Evolutionary conservation across 2,113 vertebrate genomes (phyloP).

Genomic region (Synodontis membranacea): DNA sequence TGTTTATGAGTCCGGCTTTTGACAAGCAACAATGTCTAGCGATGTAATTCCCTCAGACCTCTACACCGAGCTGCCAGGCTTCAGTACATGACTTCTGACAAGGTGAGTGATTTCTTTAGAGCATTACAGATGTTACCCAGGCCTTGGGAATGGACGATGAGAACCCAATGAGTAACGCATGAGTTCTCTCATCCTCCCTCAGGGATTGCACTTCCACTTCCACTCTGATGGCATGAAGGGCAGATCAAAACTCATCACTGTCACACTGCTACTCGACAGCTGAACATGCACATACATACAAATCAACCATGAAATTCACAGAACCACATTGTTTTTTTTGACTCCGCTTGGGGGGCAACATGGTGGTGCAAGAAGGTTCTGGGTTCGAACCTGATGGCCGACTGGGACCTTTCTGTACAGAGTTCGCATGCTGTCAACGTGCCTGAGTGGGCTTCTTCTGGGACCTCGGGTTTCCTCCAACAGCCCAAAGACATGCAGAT

Average conservation of each 20-base stretch:
- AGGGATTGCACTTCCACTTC: conserved; percentile 52
- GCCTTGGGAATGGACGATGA: conserved; percentile 60
- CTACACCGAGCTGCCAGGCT: conserved; percentile 36
- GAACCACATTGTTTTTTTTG: no score
- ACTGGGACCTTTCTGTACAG: neutral
- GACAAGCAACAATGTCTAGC: neutral
- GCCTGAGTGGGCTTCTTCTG: no score
- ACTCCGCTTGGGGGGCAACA: no score
- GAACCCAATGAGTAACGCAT: conserved; percentile 65
- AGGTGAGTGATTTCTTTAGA: conserved; percentile 66
- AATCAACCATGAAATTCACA: neutral
- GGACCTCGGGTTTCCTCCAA: no score
- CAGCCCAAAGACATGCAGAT: no score
- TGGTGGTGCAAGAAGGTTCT: no score
- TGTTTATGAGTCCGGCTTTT: neutral
- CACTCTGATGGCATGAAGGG: conserved; percentile 57
- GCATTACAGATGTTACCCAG: conserved; percentile 59
- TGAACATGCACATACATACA: neutral
- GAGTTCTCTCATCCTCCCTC: conserved; percentile 60
- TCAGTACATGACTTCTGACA: conserved; percentile 58
- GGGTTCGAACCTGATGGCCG: no score
- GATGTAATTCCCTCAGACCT: conserved; percentile 4
- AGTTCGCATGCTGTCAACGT: no score
- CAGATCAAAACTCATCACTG: conserved; percentile 1
- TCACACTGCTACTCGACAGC: neutral